Conservation (phyloP, 2,888 invertebrate genomes). For the Lasius platythorax region DNA sequence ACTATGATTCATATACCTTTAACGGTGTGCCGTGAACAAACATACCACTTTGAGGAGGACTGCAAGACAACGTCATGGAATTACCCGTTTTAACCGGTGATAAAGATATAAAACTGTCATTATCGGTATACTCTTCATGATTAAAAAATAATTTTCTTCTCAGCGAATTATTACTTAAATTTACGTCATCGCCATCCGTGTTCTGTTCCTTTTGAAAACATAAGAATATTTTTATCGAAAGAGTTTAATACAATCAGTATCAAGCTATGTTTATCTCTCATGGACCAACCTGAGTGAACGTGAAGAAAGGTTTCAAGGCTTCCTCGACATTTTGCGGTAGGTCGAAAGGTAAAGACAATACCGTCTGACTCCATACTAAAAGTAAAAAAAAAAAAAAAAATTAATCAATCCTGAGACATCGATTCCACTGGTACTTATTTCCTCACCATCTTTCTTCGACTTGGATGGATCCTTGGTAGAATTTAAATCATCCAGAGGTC, state of each 20-base stretch:
- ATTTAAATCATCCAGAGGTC: slow-evolving; percentile 65
- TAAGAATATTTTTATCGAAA: slow-evolving; percentile 3
- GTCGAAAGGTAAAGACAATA: slow-evolving; percentile 89
- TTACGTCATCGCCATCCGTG: slow-evolving; percentile 81
- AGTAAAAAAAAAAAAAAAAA: slow-evolving; percentile 3
- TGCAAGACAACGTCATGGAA: slow-evolving; percentile 70
- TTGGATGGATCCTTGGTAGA: slow-evolving; percentile 68
- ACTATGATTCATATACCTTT: slow-evolving; percentile 68
- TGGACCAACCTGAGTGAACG: slow-evolving; percentile 86
- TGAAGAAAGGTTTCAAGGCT: slow-evolving; percentile 89
- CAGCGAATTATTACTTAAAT: slow-evolving; percentile 81
- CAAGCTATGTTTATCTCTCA: background rate
- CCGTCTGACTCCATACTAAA: slow-evolving; percentile 89
- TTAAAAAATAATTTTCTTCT: slow-evolving; percentile 83
- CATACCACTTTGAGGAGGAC: slow-evolving; percentile 83
- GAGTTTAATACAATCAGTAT: background rate
- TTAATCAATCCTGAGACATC: slow-evolving; percentile 68
- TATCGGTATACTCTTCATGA: slow-evolving; percentile 78
- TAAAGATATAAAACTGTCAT: slow-evolving; percentile 71
- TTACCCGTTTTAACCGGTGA: slow-evolving; percentile 77
- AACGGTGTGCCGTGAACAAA: slow-evolving; percentile 80
- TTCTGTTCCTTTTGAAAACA: slow-evolving; percentile 79
- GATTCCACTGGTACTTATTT: background rate
- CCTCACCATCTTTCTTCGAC: slow-evolving; percentile 79
- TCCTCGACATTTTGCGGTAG: slow-evolving; percentile 89